Percentiles rank a stretch among this genome's conserved stretches.
Conservation (phyloP, 2,888 invertebrate genomes). For the Campopleginae sp. region DNA sequence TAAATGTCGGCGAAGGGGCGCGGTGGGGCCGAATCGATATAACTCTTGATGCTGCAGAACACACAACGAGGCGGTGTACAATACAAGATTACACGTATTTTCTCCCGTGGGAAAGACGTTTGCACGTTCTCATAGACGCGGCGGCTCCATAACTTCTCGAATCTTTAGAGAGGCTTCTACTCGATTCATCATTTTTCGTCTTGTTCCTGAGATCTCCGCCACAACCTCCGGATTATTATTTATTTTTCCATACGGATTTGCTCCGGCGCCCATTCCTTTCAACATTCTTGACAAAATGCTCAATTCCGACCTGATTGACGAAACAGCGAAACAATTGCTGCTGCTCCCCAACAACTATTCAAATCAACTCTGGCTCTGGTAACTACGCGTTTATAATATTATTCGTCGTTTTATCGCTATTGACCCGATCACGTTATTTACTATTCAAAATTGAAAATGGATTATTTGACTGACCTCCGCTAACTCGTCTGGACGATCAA, state of each 20-base stretch:
- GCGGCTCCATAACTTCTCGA: conserved; percentile 9
- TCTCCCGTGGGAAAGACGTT: conserved; percentile 64
- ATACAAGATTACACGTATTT: conserved; percentile 65
- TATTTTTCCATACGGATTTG: not conserved
- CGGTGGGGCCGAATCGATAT: conserved; percentile 62
- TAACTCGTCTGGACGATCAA: conserved; percentile 11
- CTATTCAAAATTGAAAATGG: conserved; percentile 55
- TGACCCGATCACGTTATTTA: conserved; percentile 49
- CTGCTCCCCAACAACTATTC: not conserved
- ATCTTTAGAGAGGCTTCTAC: not conserved
- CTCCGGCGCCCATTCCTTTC: not conserved
- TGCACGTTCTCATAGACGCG: conserved; percentile 44
- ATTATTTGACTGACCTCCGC: conserved; percentile 40
- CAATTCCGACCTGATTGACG: not conserved
- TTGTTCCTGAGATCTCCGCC: not conserved
- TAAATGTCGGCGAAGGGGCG: conserved; percentile 27
- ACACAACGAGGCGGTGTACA: conserved; percentile 58
- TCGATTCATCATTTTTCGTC: conserved; percentile 17
- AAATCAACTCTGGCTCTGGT: not conserved
- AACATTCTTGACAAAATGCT: not conserved
- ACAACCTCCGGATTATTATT: not conserved
- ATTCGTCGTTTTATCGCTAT: conserved; percentile 40
- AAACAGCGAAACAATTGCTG: not conserved
- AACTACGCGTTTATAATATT: not conserved
- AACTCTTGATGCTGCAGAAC: conserved; percentile 37